These are phyloP conservation scores for Elephas maximus DNA, from an alignment of 2,113 vertebrate genomes.

Conservation along the genomic window DNA sequence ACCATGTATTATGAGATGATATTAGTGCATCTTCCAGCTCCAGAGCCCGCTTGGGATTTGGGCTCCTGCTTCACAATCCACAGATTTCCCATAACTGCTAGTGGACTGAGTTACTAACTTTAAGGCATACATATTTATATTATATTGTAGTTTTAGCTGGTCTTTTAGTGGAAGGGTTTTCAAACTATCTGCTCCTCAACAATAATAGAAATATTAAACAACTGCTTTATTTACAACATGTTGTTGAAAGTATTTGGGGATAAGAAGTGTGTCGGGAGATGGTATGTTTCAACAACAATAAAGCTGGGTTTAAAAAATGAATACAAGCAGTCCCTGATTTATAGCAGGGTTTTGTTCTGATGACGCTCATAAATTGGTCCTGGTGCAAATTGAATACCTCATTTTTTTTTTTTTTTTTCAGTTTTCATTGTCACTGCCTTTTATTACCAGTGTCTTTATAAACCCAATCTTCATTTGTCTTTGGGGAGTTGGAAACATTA, in stretches of 20 bases:
- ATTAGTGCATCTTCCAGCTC: neutral
- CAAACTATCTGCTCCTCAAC: no score
- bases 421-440: no score
- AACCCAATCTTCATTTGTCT: no score
- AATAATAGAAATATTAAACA: neutral
- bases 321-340: no score
- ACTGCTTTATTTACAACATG: neutral
- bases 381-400: no score
- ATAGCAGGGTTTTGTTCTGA: no score
- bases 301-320: no score
- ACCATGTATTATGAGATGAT: neutral
- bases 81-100: neutral
- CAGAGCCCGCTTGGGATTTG: neutral
- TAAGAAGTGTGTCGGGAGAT: neutral
- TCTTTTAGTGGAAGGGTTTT: neutral
- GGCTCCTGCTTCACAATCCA: neutral
- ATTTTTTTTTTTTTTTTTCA: no score
- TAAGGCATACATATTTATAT: neutral
- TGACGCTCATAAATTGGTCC: no score
- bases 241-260: neutral
- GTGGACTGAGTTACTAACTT: neutral
- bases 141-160: neutral
- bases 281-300: no score
- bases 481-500: no score
- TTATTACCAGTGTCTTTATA: no score